A percentile compares a stretch with the other conserved stretches of the same genome.
Evolutionary conservation across 2,888 invertebrate species (phyloP).

Genomic region (Andricus quercusramuli): DNA sequence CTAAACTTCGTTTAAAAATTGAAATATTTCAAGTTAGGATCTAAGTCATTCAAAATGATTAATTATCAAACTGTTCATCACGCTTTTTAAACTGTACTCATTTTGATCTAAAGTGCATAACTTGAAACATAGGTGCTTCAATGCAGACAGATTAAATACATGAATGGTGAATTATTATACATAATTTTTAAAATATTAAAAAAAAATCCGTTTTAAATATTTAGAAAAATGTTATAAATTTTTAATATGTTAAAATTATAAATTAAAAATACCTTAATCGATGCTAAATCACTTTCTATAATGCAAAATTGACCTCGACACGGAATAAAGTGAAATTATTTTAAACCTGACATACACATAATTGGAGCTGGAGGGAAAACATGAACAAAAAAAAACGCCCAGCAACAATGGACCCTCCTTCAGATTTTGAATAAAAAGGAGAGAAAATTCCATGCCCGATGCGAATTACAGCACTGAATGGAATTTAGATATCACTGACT

Average conservation of each 20-base stretch:
- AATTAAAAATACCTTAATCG: background rate
- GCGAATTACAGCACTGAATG: background rate
- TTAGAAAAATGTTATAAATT: too few relatives aligned
- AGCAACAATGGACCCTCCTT: slow-evolving; percentile 37
- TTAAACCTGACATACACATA: background rate
- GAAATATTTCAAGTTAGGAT: too few relatives aligned
- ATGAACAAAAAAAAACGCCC: slow-evolving; percentile 23
- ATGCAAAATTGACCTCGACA: background rate
- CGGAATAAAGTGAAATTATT: slow-evolving; percentile 2
- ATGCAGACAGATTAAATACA: too few relatives aligned
- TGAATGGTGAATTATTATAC: too few relatives aligned
- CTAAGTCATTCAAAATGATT: too few relatives aligned
- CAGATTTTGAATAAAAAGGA: background rate
- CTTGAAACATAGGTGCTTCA: too few relatives aligned
- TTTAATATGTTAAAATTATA: background rate
- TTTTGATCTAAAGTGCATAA: too few relatives aligned
- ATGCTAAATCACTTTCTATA: background rate
- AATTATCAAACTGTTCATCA: too few relatives aligned
- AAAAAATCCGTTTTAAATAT: too few relatives aligned
- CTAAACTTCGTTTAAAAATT: too few relatives aligned
- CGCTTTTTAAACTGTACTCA: too few relatives aligned
- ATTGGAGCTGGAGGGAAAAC: background rate
- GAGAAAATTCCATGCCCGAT: background rate
- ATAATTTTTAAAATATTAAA: too few relatives aligned
- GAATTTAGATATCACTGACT: background rate